These are phyloP conservation scores for Aleiodes sp. DNA, from an alignment of 1,140 invertebrate genomes.

Conservation along the genomic window DNA sequence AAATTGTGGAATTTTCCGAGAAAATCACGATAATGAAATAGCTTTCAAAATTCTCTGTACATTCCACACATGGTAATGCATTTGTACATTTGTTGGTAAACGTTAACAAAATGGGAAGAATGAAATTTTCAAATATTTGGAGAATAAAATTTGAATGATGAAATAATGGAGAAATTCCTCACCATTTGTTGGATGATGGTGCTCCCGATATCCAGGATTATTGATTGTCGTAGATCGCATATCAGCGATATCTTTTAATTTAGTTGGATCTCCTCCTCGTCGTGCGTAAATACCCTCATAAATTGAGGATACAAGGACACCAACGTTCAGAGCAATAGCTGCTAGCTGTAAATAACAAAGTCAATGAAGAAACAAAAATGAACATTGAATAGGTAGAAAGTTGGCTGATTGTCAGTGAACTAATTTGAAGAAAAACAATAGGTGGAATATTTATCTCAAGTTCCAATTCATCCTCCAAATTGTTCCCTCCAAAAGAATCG, in stretches of 20 bases:
- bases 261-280: slow-evolving; percentile 81
- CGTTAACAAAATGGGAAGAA: background rate
- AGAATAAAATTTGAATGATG: too few relatives aligned
- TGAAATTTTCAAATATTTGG: background rate
- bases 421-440: too few relatives aligned
- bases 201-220: slow-evolving; percentile 85
- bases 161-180: slow-evolving; percentile 40
- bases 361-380: background rate
- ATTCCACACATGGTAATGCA: too few relatives aligned
- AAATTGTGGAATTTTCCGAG: too few relatives aligned
- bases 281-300: slow-evolving; percentile 79
- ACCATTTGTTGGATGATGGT: slow-evolving; percentile 70
- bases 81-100: too few relatives aligned
- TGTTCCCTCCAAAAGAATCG: too few relatives aligned
- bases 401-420: too few relatives aligned
- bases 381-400: background rate
- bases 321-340: slow-evolving; percentile 77
- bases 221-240: slow-evolving; percentile 77
- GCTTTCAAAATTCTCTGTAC: too few relatives aligned
- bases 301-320: slow-evolving; percentile 77
- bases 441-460: too few relatives aligned
- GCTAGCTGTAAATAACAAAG: slow-evolving; percentile 72
- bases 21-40: too few relatives aligned
- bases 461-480: too few relatives aligned
- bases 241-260: slow-evolving; percentile 68